Evolutionary conservation across 2,888 invertebrate species (phyloP).

Genomic region (Pteria penguin): DNA sequence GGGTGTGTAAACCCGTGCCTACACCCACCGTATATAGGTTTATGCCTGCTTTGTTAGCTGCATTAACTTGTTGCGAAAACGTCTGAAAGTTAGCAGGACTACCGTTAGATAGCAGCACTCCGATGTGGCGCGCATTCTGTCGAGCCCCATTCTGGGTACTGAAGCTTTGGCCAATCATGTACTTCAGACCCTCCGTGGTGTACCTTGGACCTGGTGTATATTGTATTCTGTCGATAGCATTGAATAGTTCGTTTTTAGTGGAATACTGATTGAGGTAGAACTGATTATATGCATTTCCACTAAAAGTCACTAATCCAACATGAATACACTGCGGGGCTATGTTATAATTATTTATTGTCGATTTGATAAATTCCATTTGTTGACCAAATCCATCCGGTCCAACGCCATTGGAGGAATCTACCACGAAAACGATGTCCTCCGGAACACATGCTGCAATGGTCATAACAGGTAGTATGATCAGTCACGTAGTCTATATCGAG

Average conservation of each 20-base stretch:
- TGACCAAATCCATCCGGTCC: slow-evolving; percentile 57
- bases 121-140: slow-evolving; percentile 60
- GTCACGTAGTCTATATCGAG: no score
- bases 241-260: slow-evolving; percentile 44
- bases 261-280: slow-evolving; percentile 61
- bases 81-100: slow-evolving; percentile 46
- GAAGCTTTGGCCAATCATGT: slow-evolving; percentile 52
- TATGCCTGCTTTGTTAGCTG: slow-evolving; percentile 59
- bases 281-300: slow-evolving; percentile 59
- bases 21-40: slow-evolving; percentile 66
- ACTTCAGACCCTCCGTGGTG: slow-evolving; percentile 60
- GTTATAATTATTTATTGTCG: slow-evolving; percentile 61
- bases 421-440: slow-evolving; percentile 65
- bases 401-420: slow-evolving; percentile 66
- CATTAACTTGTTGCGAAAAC: slow-evolving; percentile 54
- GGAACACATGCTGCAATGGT: slow-evolving; percentile 51
- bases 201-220: slow-evolving; percentile 56
- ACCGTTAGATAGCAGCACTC: slow-evolving; percentile 62
- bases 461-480: no score
- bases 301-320: slow-evolving; percentile 63
- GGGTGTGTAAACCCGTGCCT: slow-evolving; percentile 58
- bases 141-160: slow-evolving; percentile 58
- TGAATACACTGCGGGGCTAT: slow-evolving; percentile 58
- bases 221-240: slow-evolving; percentile 56
- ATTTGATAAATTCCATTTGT: slow-evolving; percentile 60